These are phyloP conservation scores for Mionectes olivaceus DNA, from an alignment of 2,797 vertebrate species.

Conservation along the genomic window DNA sequence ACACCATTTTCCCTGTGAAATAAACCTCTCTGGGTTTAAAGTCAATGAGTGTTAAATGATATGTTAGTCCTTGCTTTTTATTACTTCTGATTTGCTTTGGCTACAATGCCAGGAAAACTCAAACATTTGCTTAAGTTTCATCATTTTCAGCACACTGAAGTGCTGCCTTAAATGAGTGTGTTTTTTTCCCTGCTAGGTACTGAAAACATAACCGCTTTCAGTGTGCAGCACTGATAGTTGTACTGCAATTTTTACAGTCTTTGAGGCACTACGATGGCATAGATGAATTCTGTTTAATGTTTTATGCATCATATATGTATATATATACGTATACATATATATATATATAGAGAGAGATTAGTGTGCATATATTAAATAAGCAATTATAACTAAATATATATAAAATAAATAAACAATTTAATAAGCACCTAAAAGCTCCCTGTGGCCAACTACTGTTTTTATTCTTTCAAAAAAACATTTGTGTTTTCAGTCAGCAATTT, in stretches of 20 bases:
- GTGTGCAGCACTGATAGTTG: not conserved
- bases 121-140: constrained; percentile 45
- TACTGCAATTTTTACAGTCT: not conserved
- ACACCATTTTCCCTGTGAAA: constrained; percentile 4
- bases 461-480: not conserved
- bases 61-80: not conserved
- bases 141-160: not conserved
- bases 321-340: not conserved
- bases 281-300: not conserved
- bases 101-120: constrained; percentile 24
- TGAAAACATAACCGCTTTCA: not conserved
- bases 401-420: not conserved
- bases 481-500: not conserved
- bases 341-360: no score
- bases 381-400: no score
- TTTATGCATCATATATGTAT: not conserved
- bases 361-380: no score
- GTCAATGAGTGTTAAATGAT: not conserved
- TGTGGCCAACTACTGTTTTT: not conserved
- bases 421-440: not conserved
- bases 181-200: not conserved
- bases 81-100: constrained; percentile 41
- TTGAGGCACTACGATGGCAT: not conserved
- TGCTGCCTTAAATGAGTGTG: not conserved
- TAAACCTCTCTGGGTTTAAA: not conserved